A percentile compares a stretch with the other conserved stretches of the same genome.
Evolutionary conservation across 2,113 vertebrate genomes (phyloP).

Genomic region (Bambusicola thoracicus): DNA sequence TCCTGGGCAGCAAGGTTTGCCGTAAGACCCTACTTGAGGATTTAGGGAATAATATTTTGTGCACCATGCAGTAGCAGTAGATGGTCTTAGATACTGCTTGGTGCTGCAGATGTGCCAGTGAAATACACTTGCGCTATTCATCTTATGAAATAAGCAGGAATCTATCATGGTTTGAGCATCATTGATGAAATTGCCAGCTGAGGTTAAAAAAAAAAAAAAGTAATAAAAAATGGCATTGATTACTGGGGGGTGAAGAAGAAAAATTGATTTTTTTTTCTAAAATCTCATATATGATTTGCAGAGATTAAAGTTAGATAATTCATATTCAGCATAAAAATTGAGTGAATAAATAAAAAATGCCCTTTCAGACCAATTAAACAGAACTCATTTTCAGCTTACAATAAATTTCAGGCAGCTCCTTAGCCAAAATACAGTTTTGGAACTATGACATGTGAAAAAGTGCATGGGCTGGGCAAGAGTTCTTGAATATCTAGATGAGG

Average conservation of each 20-base stretch:
- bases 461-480: not conserved
- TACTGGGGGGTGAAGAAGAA: not conserved
- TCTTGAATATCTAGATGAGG: not conserved
- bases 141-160: not conserved
- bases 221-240: not conserved
- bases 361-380: not conserved
- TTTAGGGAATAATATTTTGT: not conserved
- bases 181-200: not conserved
- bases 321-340: not conserved
- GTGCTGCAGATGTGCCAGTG: fast-evolving
- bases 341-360: not conserved
- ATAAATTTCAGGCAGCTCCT: not conserved
- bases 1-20: not conserved
- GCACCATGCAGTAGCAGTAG: not conserved
- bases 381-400: not conserved
- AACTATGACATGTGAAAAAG: not conserved
- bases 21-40: not conserved
- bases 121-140: not conserved
- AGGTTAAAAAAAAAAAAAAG: not conserved
- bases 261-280: not conserved
- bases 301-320: not conserved
- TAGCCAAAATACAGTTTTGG: not conserved
- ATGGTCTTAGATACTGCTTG: not conserved
- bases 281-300: not conserved
- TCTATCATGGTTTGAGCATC: not conserved